Evolutionary conservation across 35 echinoderm and acorn worm genomes (phyloP).

Genomic region (Apostichopus parvimensis): DNA sequence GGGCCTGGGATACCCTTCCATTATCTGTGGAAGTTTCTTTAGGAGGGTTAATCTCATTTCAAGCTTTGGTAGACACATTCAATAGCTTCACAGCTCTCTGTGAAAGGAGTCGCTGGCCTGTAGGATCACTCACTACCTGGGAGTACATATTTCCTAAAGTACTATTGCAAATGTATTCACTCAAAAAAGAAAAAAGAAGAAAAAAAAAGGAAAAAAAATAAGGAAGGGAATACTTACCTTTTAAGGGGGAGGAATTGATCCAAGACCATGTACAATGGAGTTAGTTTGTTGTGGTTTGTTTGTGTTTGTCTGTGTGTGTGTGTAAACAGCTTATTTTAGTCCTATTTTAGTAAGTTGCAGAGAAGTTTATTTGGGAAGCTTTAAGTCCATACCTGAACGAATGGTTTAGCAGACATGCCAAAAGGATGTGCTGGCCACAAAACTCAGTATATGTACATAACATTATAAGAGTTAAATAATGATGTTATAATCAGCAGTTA

Average conservation of each 20-base stretch:
- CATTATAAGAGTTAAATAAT: too few species aligned
- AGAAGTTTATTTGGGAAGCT: too few species aligned
- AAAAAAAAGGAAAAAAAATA: too few species aligned
- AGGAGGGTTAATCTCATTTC: slow-evolving; percentile 4
- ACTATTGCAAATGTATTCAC: not conserved
- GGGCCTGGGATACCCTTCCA: not conserved
- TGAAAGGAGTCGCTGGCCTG: not conserved
- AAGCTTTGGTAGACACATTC: not conserved
- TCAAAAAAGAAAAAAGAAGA: not conserved
- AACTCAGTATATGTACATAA: too few species aligned
- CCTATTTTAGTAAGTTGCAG: too few species aligned
- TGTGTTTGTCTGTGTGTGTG: not conserved
- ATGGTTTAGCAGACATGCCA: too few species aligned
- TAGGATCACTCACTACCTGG: not conserved
- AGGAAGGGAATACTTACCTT: not conserved
- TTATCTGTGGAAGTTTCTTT: not conserved
- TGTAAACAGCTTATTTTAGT: too few species aligned
- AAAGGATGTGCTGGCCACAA: too few species aligned
- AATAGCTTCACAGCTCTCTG: not conserved
- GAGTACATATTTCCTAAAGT: not conserved
- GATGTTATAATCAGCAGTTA: too few species aligned
- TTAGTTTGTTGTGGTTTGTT: not conserved
- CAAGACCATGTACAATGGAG: not conserved
- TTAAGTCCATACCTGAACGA: too few species aligned
- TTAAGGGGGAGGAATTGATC: not conserved